phyloP scores from a whole-genome alignment of 2,797 vertebrate genomes.

The Balearica regulorum region DNA sequence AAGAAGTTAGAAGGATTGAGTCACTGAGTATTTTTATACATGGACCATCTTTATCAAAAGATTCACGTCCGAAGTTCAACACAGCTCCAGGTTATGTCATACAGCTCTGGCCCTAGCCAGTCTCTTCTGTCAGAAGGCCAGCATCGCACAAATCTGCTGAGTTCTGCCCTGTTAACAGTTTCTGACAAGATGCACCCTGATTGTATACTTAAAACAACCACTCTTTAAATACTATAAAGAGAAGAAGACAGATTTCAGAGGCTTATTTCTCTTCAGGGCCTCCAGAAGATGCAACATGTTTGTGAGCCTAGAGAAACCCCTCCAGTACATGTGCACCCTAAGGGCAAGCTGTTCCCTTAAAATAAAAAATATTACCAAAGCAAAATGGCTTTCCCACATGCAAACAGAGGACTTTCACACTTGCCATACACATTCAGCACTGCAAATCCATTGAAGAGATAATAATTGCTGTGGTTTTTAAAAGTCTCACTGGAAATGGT shows the following conservation, averaged over 20 bases:
- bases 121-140: background rate
- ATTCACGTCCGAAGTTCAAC: background rate
- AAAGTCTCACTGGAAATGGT: background rate
- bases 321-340: background rate
- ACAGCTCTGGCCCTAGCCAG: background rate
- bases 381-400: background rate
- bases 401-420: background rate
- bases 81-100: accelerated
- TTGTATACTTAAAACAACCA: background rate
- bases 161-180: background rate
- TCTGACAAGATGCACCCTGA: background rate
- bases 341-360: background rate
- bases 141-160: background rate
- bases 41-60: background rate
- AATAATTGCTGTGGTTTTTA: background rate
- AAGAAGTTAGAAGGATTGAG: slow-evolving; percentile 18
- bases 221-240: background rate
- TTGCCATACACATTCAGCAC: background rate
- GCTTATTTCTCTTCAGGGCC: background rate
- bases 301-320: background rate
- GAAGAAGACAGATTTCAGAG: background rate
- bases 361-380: background rate
- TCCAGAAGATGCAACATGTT: background rate
- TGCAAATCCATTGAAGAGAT: background rate
- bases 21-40: slow-evolving; percentile 41